Conservation (phyloP, 1,140 invertebrate species). For the Pseudobourletiella spinata region DNA sequence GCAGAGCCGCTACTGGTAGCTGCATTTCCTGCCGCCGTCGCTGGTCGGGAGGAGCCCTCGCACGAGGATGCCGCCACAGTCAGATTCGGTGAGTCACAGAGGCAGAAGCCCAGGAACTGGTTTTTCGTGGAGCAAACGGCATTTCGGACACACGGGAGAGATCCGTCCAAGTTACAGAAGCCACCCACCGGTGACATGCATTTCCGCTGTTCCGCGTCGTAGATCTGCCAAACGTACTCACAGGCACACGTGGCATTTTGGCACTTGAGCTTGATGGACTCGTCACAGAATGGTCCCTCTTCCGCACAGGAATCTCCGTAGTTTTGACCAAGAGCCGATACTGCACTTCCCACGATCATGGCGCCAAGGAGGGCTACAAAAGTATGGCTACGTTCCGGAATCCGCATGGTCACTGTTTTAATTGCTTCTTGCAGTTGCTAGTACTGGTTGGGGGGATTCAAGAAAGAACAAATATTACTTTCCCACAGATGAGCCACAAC, state of each 20-base stretch:
- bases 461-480: background rate
- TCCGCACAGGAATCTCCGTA: background rate
- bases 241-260: background rate
- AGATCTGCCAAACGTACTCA: background rate
- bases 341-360: too few relatives aligned
- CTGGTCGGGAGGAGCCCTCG: too few relatives aligned
- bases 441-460: background rate
- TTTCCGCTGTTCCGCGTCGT: background rate
- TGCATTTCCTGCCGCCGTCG: too few relatives aligned
- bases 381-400: too few relatives aligned
- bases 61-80: background rate
- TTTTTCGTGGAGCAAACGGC: background rate
- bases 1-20: too few relatives aligned
- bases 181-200: background rate
- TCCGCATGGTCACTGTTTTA: too few relatives aligned
- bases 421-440: background rate
- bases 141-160: background rate
- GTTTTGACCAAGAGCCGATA: background rate
- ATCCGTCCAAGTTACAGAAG: background rate
- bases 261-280: background rate
- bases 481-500: too few relatives aligned
- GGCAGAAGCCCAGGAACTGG: background rate
- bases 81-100: background rate
- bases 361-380: background rate
- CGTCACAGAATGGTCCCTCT: background rate